These are phyloP conservation scores for Calcarius lapponicus DNA, from an alignment of 2,797 vertebrate species.

Conservation along the genomic window DNA sequence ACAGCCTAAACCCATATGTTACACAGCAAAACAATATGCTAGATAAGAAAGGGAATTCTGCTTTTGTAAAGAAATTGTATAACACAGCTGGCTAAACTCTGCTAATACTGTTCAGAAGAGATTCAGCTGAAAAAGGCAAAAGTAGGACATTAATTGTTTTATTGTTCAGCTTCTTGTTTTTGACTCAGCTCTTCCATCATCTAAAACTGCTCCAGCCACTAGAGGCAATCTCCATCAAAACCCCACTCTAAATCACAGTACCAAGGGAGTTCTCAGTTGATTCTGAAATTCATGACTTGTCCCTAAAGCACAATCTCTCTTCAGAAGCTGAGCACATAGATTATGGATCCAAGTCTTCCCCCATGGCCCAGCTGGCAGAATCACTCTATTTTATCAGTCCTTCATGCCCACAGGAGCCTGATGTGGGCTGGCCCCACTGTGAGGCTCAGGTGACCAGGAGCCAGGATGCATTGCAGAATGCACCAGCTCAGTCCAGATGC, in stretches of 20 bases:
- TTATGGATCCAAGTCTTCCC: not conserved
- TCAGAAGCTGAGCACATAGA: not conserved
- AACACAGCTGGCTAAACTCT: not conserved
- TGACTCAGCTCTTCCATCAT: not conserved
- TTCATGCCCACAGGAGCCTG: not conserved
- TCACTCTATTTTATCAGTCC: not conserved
- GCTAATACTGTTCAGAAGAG: not conserved
- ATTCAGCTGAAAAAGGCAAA: not conserved
- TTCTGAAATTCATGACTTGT: not conserved
- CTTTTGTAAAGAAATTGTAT: not conserved
- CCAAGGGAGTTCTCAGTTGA: not conserved
- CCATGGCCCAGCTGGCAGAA: not conserved
- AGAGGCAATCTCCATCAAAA: not conserved
- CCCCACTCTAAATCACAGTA: not conserved
- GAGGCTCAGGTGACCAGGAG: not conserved
- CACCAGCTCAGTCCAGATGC: not conserved
- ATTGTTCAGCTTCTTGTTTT: not conserved
- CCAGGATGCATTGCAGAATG: not conserved
- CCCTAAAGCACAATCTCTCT: not conserved
- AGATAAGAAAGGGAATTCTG: not conserved
- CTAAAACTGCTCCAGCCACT: not conserved
- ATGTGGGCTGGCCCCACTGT: not conserved
- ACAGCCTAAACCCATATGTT: not conserved
- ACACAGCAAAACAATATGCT: not conserved
- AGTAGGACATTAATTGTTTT: not conserved